Evolutionary conservation across 2,797 vertebrate genomes (phyloP), one percentile per base, ranked within the genome.

Genomic region (Adrianichthys oophorus): DNA sequence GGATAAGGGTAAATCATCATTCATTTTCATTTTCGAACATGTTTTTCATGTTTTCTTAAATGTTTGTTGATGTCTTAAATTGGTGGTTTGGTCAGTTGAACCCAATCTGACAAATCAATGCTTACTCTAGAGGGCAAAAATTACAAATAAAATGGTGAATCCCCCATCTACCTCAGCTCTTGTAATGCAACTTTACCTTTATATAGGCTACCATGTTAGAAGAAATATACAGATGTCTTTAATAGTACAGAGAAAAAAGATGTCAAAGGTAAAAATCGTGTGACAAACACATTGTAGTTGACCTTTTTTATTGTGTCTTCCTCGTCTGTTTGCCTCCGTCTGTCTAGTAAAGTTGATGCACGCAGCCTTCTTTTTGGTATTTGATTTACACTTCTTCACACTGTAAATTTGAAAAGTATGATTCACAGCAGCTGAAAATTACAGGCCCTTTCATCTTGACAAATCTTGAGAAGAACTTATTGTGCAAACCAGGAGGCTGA

Each of bases 391-490:
- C 24, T 60, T 46, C 29, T 52, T 56, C 40, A 37, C 53, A 64
- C 41, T 65, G 64, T 59, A 78, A 70, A 80, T 73, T 47, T 79
- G 56, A 79, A 68, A 80, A 68, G 72, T 74, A 56, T 72, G 63
- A 80, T 79, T 84, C 76, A 75, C 54, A 54, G 68, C 46, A 19
- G 62, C 19, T 1, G 64, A 70, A 83, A 84, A 86, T 84, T 67
- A 78, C 58, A 60, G 62, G 52, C 49, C 52, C 69, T 76, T 84
- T 78, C 72, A 80, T 79, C 65, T 66, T 47, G 47, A 62, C 62
- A 74, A 75, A 74, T 80, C 65, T 59, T 46, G 7, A 12, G 21
- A 44, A 71, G 42, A 76, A 76, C 44, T 67, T 69, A 74, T 81
- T 83, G 65, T 83, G 57, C 42, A 72, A 79, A 74, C 24, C 60